Conservation (phyloP, 2,113 vertebrate genomes). For the Menura novaehollandiae region DNA sequence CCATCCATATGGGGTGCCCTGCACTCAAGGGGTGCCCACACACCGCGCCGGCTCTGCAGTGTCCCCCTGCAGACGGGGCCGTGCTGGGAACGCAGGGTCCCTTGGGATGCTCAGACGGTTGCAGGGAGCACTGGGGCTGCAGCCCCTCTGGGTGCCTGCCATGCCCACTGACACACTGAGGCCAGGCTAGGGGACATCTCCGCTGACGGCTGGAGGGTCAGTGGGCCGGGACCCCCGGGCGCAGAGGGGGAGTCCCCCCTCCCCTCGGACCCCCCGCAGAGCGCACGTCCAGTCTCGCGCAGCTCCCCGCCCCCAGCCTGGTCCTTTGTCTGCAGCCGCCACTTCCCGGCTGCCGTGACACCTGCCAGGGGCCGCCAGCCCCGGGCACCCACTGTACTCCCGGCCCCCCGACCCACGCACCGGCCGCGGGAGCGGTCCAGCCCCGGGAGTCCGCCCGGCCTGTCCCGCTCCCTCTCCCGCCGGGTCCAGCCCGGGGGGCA, state of each 20-base stretch:
- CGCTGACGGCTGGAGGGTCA: background rate
- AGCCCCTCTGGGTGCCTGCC: background rate
- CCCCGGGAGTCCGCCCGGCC: background rate
- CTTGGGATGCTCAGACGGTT: background rate
- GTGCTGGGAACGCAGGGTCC: background rate
- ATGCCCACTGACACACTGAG: background rate
- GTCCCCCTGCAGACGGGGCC: background rate
- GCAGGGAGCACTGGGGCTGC: background rate
- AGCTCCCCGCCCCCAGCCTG: slow-evolving; percentile 40
- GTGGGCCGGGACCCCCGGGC: background rate
- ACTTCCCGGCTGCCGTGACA: slow-evolving; percentile 48
- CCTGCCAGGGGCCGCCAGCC: background rate
- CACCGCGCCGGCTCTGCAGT: background rate
- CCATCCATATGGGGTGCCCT: background rate
- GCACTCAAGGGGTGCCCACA: background rate
- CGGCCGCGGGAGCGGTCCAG: background rate
- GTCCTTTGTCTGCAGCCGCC: slow-evolving; percentile 61
- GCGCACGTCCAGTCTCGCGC: slow-evolving; percentile 14
- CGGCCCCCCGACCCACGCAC: no score
- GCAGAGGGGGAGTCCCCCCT: background rate
- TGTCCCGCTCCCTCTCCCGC: no score
- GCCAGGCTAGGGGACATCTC: background rate
- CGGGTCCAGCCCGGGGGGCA: background rate
- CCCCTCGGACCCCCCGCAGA: background rate
- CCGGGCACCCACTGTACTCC: background rate